Conservation (phyloP, 2,113 vertebrate genomes). For the Marmota flaviventris region DNA sequence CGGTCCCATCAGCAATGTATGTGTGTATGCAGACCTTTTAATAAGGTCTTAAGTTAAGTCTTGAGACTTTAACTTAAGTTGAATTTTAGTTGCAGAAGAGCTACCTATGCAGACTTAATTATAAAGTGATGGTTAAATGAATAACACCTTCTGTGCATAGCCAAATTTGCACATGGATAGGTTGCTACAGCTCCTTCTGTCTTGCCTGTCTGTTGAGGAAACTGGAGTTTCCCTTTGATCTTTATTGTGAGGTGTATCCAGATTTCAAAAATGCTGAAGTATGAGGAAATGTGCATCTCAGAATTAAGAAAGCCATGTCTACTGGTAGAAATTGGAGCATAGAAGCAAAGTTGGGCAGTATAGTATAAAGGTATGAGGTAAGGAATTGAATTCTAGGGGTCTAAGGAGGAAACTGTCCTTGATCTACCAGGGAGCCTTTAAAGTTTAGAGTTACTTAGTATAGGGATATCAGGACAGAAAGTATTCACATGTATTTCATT, state of each 20-base stretch:
- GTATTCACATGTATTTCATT: neutral
- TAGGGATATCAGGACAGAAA: neutral
- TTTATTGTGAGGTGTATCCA: neutral
- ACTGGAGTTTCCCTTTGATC: constrained; percentile 26
- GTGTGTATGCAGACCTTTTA: neutral
- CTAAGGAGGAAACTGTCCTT: neutral
- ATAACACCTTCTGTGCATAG: neutral
- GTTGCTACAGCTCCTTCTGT: neutral
- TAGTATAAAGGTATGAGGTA: neutral
- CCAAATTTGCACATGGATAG: neutral
- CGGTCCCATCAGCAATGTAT: too few relatives aligned
- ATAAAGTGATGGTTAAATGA: neutral
- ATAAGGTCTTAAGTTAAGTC: neutral
- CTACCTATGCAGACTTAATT: neutral
- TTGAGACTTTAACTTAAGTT: neutral
- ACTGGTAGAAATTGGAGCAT: neutral
- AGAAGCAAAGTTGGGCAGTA: neutral
- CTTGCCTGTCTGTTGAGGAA: neutral
- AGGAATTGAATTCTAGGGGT: neutral
- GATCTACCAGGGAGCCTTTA: neutral
- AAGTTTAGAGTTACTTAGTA: neutral
- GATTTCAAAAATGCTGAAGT: constrained; percentile 32
- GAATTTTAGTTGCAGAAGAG: constrained; percentile 20
- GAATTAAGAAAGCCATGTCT: neutral
- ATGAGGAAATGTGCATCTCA: neutral